Evolutionary conservation across 1,140 invertebrate species (phyloP).

Genomic region (Nebria ingens): DNA sequence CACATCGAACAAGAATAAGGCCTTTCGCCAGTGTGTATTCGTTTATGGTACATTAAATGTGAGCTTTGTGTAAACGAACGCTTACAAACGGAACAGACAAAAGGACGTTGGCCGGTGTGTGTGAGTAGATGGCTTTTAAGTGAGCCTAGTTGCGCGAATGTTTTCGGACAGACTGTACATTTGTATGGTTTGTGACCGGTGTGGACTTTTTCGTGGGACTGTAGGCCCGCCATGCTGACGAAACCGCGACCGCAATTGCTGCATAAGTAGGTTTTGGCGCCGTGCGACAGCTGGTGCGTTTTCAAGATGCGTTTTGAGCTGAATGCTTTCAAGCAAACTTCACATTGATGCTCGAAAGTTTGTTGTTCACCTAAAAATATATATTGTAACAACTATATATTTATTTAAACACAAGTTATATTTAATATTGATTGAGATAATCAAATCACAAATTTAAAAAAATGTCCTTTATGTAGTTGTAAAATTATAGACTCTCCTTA

Average conservation of each 20-base stretch:
- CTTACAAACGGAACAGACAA: constrained; percentile 34
- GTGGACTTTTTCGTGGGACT: constrained; percentile 27
- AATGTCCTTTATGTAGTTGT: neutral
- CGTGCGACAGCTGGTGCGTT: constrained; percentile 19
- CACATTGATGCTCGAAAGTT: constrained; percentile 18
- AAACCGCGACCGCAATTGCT: constrained; percentile 22
- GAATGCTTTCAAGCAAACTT: constrained; percentile 17
- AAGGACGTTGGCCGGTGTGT: constrained; percentile 42
- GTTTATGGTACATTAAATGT: constrained; percentile 19
- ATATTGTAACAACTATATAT: neutral
- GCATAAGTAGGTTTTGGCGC: constrained; percentile 21
- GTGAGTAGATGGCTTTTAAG: constrained; percentile 21
- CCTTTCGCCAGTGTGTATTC: constrained; percentile 27
- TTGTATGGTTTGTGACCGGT: constrained; percentile 40
- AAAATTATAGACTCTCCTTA: neutral
- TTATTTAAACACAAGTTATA: neutral
- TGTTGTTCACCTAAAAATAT: constrained; percentile 6
- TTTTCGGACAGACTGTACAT: constrained; percentile 32
- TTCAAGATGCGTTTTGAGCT: constrained; percentile 19
- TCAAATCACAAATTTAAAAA: neutral
- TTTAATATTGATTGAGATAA: neutral
- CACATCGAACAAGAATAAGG: constrained; percentile 42
- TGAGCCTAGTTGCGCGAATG: constrained; percentile 21
- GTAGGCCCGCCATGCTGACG: constrained; percentile 18
- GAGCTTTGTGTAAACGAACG: constrained; percentile 21